Evolutionary conservation across 2,888 invertebrate genomes (phyloP).

Genomic region (Chirona hameri): DNA sequence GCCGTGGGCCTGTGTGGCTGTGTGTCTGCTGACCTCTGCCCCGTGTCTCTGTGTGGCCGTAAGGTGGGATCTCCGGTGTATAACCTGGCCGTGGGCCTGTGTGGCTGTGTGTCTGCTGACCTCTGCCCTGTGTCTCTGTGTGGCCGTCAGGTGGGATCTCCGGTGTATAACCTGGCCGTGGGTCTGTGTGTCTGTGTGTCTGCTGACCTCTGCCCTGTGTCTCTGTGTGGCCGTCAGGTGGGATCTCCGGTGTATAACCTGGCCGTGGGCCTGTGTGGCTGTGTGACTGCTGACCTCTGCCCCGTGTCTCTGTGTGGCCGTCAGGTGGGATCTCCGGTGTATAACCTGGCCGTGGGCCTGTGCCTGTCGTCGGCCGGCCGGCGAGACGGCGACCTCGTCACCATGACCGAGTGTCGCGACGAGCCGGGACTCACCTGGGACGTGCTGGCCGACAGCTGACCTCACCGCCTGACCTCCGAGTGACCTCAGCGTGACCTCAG

Average conservation of each 20-base stretch:
- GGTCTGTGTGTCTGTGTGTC: not conserved
- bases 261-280: not conserved
- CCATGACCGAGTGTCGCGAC: not conserved
- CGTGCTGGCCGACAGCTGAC: slow-evolving; percentile 10
- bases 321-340: not conserved
- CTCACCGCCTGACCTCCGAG: not conserved
- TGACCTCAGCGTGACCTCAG: no score
- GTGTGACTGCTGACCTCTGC: not conserved
- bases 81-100: no score
- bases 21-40: no score
- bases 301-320: not conserved
- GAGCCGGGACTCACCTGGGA: not conserved
- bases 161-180: not conserved
- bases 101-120: no score
- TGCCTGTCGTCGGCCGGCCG: not conserved
- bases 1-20: no score
- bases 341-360: not conserved
- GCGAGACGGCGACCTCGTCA: not conserved
- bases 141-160: not conserved
- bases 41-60: no score
- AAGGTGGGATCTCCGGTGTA: no score
- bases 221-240: not conserved
- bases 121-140: no score
- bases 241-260: not conserved
- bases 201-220: no score